Base-by-base conservation (phyloP, 2,888 invertebrate species). In the Drosophila melanosoma region DNA sequence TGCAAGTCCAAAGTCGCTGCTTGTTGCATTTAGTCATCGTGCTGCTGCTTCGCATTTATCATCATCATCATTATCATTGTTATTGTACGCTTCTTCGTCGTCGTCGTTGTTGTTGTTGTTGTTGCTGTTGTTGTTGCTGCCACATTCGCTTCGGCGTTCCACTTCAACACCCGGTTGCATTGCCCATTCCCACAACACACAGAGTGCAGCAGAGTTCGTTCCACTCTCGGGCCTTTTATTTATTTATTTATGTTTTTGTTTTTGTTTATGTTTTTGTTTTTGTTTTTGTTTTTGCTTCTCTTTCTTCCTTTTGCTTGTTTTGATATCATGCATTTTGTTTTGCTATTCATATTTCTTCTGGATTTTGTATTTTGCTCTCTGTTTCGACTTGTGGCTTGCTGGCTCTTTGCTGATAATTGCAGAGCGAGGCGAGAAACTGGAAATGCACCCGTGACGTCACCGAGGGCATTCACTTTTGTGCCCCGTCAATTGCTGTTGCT, bases 341-440 rank as follows among this genome's bases (percentile, higher is more conserved):
- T 89, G 90, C 81, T 89, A 81, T 83, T 75, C 79, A 83, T 82
- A 83, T 91, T 91, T 87, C 91, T 91, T 89, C 82, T 79, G 90
- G 85, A 91, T 90, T 91, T 87, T 88, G 85, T 91, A 91, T 91
- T 91, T 91, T 91, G 91, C 91, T 91, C 69, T 51, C 64, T 67
- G 42, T 62, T 38, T 67, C 29, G 40, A 26, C 36, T 32, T 66
- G 58, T 62, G 35, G 15, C 61, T 45, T 23, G 32, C 49, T 52
- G 65, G 15, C 17, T 26, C 54, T 38, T 20, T 17, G 35, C 79
- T 67, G 79, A 83, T 84, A 84, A 80, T 77, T 84, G 85, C 82
- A 76, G 60, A 49, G 38, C 48, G 38, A 69, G 70, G 73, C 76
- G 73, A 81, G 78, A 80, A 83, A 83, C 83, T 83, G 83, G 81